Evolutionary conservation across 2,797 vertebrate genomes (phyloP), one percentile per base, ranked within the genome.

Genomic region (Danio aesculapii): DNA sequence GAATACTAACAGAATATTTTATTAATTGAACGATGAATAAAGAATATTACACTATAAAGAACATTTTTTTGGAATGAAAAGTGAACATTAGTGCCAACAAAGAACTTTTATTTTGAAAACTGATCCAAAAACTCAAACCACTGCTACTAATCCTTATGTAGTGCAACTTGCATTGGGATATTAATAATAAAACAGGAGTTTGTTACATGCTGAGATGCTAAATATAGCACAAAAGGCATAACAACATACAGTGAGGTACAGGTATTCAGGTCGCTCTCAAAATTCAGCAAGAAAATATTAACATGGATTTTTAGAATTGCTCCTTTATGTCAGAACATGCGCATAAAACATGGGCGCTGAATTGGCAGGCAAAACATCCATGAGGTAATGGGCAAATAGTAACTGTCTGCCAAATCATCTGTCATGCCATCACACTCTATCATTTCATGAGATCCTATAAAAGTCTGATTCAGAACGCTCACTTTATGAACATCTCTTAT

Each of bases 201-300:
- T 58, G 39, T 44, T 43, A 21, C 74, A 64, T 55, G 61, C n/a
- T 21, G 74, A 19, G 59, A 6, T 43, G 50, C 75, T 76, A 66
- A 66, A 66, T 3, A 19, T 16, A 55, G 30, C 7, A 8, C 3
- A 58, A 8, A 14, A 17, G 17, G 62, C n/a, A 55, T 55, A 16
- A 55, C 9, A 39, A n/a, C 43, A 69, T 58, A 43, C 19, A 57
- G 13, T 17, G 16, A n/a, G 44, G 75, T 52, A 16, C 14, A 52
- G 5, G 8, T 52, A 39, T 17, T 30, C 3, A 30, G 30, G 30
- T 30, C 30, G 50, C 14, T 52, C 41, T 55, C 6, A 55, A 43
- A 55, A 55, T 53, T 8, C 30, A 8, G 39, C 10, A 41, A 53
- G 8, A 50, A 39, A 70, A 7, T 6, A 16, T 49, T 53, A 41